Evolutionary conservation across 2,797 vertebrate genomes (phyloP).

Genomic region (Acanthurus leucopareius): DNA sequence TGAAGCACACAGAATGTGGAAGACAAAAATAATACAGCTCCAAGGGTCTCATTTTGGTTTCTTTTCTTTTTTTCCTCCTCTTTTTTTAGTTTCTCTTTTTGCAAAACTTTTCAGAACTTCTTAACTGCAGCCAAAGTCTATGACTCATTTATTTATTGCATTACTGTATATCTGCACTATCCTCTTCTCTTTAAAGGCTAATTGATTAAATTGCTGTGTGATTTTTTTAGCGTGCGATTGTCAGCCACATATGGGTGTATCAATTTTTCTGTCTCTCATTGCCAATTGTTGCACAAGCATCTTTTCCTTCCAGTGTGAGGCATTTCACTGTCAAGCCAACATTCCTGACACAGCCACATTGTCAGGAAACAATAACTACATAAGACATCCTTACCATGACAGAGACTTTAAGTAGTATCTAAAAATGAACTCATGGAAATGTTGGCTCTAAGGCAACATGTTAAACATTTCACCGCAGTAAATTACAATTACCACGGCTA

Average conservation of each 20-base stretch:
- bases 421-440: slow-evolving; percentile 22
- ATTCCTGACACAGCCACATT: slow-evolving; percentile 69
- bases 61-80: slow-evolving; percentile 25
- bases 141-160: slow-evolving; percentile 58
- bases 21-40: slow-evolving; percentile 36
- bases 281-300: slow-evolving; percentile 82
- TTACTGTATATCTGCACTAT: slow-evolving; percentile 26
- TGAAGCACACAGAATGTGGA: slow-evolving; percentile 18
- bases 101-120: slow-evolving; percentile 16
- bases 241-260: slow-evolving; percentile 81
- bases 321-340: slow-evolving; percentile 81
- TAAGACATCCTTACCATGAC: slow-evolving; percentile 62
- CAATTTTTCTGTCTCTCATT: slow-evolving; percentile 78
- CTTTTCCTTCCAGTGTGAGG: slow-evolving; percentile 81
- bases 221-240: slow-evolving; percentile 73
- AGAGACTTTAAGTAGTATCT: slow-evolving; percentile 17
- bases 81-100: background rate
- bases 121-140: slow-evolving; percentile 41
- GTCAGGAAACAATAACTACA: slow-evolving; percentile 72
- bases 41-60: slow-evolving; percentile 42
- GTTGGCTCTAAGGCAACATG: background rate
- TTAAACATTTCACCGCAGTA: background rate
- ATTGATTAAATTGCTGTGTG: slow-evolving; percentile 52
- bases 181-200: slow-evolving; percentile 71
- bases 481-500: background rate